phyloP scores from a whole-genome alignment of 2,797 vertebrate species.

The Rachycentron canadum region DNA sequence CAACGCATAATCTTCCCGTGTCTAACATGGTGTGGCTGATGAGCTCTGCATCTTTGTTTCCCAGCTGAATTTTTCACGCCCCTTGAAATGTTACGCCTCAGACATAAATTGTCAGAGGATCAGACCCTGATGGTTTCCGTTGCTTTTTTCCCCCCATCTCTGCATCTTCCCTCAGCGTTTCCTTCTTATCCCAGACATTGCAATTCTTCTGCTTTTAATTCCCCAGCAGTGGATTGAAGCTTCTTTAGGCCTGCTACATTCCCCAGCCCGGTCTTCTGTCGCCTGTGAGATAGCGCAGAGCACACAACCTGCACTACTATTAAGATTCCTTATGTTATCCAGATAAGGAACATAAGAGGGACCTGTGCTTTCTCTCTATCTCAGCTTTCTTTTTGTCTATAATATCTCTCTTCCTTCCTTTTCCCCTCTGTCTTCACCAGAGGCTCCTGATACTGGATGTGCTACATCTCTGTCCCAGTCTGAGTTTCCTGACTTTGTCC shows the following conservation, averaged over 20 bases:
- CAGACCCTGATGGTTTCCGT: slow-evolving; percentile 52
- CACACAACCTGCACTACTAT: slow-evolving; percentile 67
- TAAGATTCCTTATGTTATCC: slow-evolving; percentile 74
- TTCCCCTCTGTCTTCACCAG: slow-evolving; percentile 21
- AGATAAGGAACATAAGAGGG: slow-evolving; percentile 72
- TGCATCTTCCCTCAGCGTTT: slow-evolving; percentile 62
- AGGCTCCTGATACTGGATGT: slow-evolving; percentile 26
- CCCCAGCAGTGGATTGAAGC: slow-evolving; percentile 52
- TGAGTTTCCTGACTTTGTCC: slow-evolving; percentile 46
- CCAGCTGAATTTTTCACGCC: slow-evolving; percentile 54
- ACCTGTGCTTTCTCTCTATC: slow-evolving; percentile 60
- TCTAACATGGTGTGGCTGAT: slow-evolving; percentile 28
- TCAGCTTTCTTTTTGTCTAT: slow-evolving; percentile 39
- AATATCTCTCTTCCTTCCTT: slow-evolving; percentile 44
- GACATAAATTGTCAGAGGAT: slow-evolving; percentile 59
- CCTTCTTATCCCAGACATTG: slow-evolving; percentile 67
- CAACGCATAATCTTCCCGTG: slow-evolving; percentile 23
- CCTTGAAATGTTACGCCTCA: slow-evolving; percentile 53
- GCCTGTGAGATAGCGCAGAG: slow-evolving; percentile 74
- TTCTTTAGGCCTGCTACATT: slow-evolving; percentile 60
- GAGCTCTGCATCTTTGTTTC: slow-evolving; percentile 53
- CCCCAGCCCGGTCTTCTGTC: slow-evolving; percentile 64
- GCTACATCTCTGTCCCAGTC: slow-evolving; percentile 19
- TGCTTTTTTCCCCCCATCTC: slow-evolving; percentile 33
- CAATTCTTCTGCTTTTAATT: slow-evolving; percentile 67